phyloP scores from a whole-genome alignment of 2,888 invertebrate genomes.

The Drepana falcataria region DNA sequence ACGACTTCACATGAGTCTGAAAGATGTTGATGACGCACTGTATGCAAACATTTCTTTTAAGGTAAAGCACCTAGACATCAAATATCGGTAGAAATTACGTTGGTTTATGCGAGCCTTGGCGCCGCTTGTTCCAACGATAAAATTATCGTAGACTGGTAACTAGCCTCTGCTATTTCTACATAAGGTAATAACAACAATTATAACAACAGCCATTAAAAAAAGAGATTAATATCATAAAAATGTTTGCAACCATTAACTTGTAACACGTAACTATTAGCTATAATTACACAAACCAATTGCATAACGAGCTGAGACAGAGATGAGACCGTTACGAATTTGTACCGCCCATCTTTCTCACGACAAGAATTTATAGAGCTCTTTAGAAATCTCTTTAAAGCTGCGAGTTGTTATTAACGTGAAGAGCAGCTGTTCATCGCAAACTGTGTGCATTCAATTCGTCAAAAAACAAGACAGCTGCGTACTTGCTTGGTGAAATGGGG shows the following conservation, averaged over 20 bases:
- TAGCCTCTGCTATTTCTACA: too few species aligned
- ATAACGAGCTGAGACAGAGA: slow-evolving; percentile 3
- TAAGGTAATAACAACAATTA: too few species aligned
- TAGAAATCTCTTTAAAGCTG: slow-evolving; percentile 26
- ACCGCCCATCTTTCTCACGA: slow-evolving; percentile 36
- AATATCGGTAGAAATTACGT: too few species aligned
- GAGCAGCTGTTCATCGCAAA: slow-evolving; percentile 56
- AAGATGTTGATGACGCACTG: too few species aligned
- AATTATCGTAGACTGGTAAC: too few species aligned
- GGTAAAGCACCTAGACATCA: too few species aligned
- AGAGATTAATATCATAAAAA: neutral
- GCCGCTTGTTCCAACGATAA: too few species aligned
- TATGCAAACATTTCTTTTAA: too few species aligned
- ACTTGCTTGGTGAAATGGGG: slow-evolving; percentile 21
- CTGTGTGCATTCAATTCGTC: slow-evolving; percentile 37
- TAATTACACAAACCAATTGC: neutral
- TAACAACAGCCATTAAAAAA: neutral
- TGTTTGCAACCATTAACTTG: neutral
- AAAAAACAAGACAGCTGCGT: slow-evolving; percentile 39
- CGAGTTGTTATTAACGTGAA: slow-evolving; percentile 24
- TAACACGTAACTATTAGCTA: neutral
- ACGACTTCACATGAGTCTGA: too few species aligned
- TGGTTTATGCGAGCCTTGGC: too few species aligned
- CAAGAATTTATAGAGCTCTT: slow-evolving; percentile 35
- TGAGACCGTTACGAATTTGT: slow-evolving; percentile 27